Base-by-base conservation (phyloP, 1,140 invertebrate genomes). In the Littorina saxatilis region DNA sequence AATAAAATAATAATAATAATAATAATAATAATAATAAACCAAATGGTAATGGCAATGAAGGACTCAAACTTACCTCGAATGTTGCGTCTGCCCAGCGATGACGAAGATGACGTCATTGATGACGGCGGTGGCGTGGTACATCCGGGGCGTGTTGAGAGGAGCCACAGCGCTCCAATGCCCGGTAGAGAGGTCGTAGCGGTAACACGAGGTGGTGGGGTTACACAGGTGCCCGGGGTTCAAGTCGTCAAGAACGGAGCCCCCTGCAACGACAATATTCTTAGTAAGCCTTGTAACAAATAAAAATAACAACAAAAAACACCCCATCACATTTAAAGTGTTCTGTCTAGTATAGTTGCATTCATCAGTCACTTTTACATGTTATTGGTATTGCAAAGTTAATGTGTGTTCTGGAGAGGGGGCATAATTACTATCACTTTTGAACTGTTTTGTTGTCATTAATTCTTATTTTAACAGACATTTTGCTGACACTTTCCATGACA, bases 51-150 rank as follows among this genome's bases (percentile, higher is more conserved):
- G n/a, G n/a, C n/a, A n/a, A n/a, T n/a, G n/a, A n/a, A n/a, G n/a
- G n/a, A n/a, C n/a, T n/a, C n/a, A n/a, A n/a, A n/a, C n/a, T 50
- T 50, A 66, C 61, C 29, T 75, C 9, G 76, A 40, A 23, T 78
- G 76, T 4, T 63, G 76, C 13, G 76, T 78, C 58, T 78, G 76
- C 7, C 76, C 76, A 43, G 76, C 76, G 11, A 78, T n/a, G 13
- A 61, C 76, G 55, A 63, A 78, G 52, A 78, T 63, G 55, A 66
- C 50, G 5, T 29, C 76, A 15, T 43, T 63, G 5, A 78, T 37
- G 4, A 78, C 58, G 39, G 76, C 76, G n/a, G 76, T 78, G 76
- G 55, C 76, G 37, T 78, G 76, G 76, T 78, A 78, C 76, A 78
- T 78, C 5, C 76, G 76, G 58, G 76, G 35, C 58, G 39, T 39